Evolutionary conservation across 2,888 invertebrate species (phyloP), one percentile per base, ranked within the genome.

Genomic region (Melikaiella ostensackeni): DNA sequence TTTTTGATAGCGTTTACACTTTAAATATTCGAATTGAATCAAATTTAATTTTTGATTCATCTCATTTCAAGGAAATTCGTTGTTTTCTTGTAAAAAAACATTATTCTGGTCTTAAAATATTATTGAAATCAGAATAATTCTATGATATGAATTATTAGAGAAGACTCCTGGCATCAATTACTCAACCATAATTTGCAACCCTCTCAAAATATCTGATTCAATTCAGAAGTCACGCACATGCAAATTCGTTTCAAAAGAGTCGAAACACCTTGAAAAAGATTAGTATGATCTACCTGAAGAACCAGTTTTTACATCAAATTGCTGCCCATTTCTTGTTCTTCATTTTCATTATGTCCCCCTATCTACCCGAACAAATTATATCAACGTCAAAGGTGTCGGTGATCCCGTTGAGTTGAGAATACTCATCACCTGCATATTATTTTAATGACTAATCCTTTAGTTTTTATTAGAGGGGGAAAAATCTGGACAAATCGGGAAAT

Each of bases 291-390:
- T 62, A 30, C 62, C 62, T 30, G 62, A 30, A 33, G 62, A 62
- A 62, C 62, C 62, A 62, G 62, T 62, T 62, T 33, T 62, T 33
- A 62, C 33, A 55, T 62, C 7, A 62, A 62, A 33, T n/a, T n/a
- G n/a, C 30, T 62, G 21, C 21, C 11, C 21, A 21, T 62, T 30
- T 9, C 30, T 30, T 33, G 33, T 62, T 62, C 33, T 30, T n/a
- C 19, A 33, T 19, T 27, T 9, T 62, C 62, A 62, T 62, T 62
- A 62, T 21, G 19, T 62, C 33, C 30, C 27, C 19, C 30, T 33
- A 62, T 62, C 30, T 27, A 9, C 9, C 62, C 2, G 30, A 55
- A 55, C 30, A 62, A 62, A 62, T 62, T 33, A 30, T n/a, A 19
- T 62, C 19, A 30, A 19, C n/a, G 9, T 62, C n/a, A 55, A 21